A percentile compares a stretch with the other conserved stretches of the same genome.
These are phyloP conservation scores for Charadrius vociferus DNA, from an alignment of 2,113 vertebrate species.

Conservation along the genomic window DNA sequence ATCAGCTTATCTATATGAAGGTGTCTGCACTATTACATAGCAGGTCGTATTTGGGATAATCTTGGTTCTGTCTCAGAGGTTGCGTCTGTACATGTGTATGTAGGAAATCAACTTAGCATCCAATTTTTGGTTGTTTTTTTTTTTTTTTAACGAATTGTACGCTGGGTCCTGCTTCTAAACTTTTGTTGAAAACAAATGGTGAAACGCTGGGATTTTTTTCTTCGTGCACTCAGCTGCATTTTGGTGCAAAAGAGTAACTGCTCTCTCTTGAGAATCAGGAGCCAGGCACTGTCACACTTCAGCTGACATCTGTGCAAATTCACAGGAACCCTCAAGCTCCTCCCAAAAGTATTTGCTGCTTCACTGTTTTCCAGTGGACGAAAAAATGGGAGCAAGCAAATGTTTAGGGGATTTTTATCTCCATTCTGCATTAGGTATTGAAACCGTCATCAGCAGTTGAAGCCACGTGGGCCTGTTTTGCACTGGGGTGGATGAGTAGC, in stretches of 20 bases:
- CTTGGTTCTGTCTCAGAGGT: background rate
- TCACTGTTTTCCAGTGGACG: background rate
- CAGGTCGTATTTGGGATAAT: background rate
- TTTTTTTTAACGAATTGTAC: background rate
- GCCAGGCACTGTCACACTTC: background rate
- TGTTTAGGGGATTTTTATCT: background rate
- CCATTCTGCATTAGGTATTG: background rate
- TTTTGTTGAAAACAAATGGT: background rate
- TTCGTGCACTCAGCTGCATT: background rate
- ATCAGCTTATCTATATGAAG: fast-evolving
- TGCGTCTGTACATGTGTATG: background rate
- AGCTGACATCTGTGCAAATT: background rate
- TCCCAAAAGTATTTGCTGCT: background rate
- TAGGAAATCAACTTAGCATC: background rate
- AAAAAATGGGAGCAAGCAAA: background rate
- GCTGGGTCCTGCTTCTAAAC: background rate
- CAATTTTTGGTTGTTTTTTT: background rate
- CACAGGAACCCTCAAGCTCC: background rate
- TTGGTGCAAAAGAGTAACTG: background rate
- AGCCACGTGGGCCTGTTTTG: background rate
- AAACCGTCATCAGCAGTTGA: background rate
- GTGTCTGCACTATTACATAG: background rate
- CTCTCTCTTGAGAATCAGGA: background rate
- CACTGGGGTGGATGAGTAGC: background rate
- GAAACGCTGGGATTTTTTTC: background rate